Evolutionary conservation across 2,113 vertebrate genomes (phyloP).

Genomic region (Periophthalmus modestus): DNA sequence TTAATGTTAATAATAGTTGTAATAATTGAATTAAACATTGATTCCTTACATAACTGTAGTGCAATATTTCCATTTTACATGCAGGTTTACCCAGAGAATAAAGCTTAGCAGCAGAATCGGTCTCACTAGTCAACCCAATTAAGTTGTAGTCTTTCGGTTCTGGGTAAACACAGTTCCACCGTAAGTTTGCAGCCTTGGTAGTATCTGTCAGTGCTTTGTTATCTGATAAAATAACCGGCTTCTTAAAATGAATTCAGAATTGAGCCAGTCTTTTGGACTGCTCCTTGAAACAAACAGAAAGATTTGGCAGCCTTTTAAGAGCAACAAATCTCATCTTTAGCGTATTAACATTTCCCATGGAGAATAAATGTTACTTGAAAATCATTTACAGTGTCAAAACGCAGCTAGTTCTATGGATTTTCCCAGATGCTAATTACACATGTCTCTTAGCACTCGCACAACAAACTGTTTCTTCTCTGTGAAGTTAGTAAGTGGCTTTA

Average conservation of each 20-base stretch:
- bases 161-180: too few relatives aligned
- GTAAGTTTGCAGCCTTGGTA: too few relatives aligned
- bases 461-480: constrained; percentile 10
- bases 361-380: background rate
- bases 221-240: background rate
- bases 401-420: background rate
- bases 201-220: background rate
- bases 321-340: background rate
- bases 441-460: background rate
- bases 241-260: background rate
- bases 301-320: background rate
- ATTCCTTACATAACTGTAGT: too few relatives aligned
- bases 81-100: too few relatives aligned
- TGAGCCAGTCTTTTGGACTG: background rate
- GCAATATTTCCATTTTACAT: too few relatives aligned
- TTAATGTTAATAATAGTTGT: too few relatives aligned
- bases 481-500: constrained; percentile 13
- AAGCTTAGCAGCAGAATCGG: too few relatives aligned
- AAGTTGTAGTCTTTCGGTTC: too few relatives aligned
- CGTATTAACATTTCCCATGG: background rate
- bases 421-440: background rate
- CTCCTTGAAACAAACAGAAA: background rate
- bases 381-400: constrained; percentile 5
- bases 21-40: too few relatives aligned
- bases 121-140: too few relatives aligned